phyloP scores from a whole-genome alignment of 2,888 invertebrate species.

The Amitus sp. region DNA sequence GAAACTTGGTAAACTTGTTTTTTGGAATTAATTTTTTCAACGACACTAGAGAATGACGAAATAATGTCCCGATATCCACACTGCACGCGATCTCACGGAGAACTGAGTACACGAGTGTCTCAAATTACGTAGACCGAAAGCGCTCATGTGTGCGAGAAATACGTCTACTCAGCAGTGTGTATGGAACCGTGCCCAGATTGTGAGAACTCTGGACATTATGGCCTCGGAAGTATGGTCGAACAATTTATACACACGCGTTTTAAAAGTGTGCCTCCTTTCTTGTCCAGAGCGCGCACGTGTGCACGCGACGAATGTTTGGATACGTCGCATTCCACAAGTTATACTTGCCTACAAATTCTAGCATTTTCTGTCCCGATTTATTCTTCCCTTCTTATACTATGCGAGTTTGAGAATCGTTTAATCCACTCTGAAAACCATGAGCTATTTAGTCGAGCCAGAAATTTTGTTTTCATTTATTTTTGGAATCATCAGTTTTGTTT shows the following conservation, averaged over 20 bases:
- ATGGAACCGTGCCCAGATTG: constrained; percentile 17
- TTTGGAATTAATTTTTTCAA: background rate
- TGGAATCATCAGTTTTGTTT: too few species aligned
- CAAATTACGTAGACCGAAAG: constrained; percentile 29
- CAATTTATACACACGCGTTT: constrained; percentile 28
- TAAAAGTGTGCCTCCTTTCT: constrained; percentile 25
- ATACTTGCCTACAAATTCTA: too few species aligned
- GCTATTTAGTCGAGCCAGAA: too few species aligned
- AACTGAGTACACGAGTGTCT: constrained; percentile 51
- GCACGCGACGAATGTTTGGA: constrained; percentile 12
- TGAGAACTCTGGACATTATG: constrained; percentile 31
- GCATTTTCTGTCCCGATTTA: too few species aligned
- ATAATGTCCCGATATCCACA: constrained; percentile 41
- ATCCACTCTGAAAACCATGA: too few species aligned
- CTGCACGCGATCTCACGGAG: constrained; percentile 53
- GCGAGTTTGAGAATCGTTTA: too few species aligned
- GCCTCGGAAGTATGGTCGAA: constrained; percentile 38
- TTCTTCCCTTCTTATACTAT: too few species aligned
- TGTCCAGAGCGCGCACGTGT: constrained; percentile 11
- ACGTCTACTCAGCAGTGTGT: constrained; percentile 44
- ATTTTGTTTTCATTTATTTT: too few species aligned
- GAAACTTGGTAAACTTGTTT: background rate
- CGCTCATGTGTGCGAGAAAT: constrained; percentile 38
- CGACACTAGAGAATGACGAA: constrained; percentile 5
- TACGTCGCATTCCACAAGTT: background rate